Base-by-base conservation (phyloP, 2,888 invertebrate genomes). In the Podabrus alpinus region DNA sequence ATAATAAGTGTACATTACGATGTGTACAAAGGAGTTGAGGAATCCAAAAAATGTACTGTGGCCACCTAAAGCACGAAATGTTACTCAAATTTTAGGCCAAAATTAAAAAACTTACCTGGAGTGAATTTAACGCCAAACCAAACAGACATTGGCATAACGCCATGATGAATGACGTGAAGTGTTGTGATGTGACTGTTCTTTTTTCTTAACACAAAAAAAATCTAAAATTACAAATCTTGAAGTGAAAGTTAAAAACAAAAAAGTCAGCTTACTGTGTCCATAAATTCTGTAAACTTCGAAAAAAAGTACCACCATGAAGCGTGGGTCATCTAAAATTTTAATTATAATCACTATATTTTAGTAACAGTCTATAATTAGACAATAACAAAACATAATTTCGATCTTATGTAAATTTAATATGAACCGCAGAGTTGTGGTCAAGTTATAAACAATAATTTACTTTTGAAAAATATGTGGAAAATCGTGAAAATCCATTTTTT, bases 101-200 rank as follows among this genome's bases (percentile, higher is more conserved):
- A 64, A 24, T 15, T 15, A 25, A 2, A 13, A 13, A 16, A 17
- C 88, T 87, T 87, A 94, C 94, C 95, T 86, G 97, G 97, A 21
- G 96, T 97, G 89, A 97, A 97, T 89, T 97, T 97, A 71, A 97
- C 97, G 69, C 97, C 98, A 87, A 97, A 96, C 97, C 98, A 98
- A 78, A 97, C 97, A 5, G 96, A 96, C 94, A 97, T 94, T 59
- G 98, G 98, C 97, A 98, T 98, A 84, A 96, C 94, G 80, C 97
- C 97, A 88, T 98, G 98, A 88, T 98, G 98, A 86, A 97, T 97
- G 72, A 98, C 97, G 88, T 98, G 98, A 67, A 98, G 91, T 9
- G 95, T 95, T 75, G 96, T 95, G 82, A 98, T 94, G 87, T 98
- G 97, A 87, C 95, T 93, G 86, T 94, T 94, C 90, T 98, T 98